Percentiles rank a stretch among this genome's conserved stretches.
Conservation (phyloP, 2,888 invertebrate species). For the Galeopsomyia nigrocyanea region DNA sequence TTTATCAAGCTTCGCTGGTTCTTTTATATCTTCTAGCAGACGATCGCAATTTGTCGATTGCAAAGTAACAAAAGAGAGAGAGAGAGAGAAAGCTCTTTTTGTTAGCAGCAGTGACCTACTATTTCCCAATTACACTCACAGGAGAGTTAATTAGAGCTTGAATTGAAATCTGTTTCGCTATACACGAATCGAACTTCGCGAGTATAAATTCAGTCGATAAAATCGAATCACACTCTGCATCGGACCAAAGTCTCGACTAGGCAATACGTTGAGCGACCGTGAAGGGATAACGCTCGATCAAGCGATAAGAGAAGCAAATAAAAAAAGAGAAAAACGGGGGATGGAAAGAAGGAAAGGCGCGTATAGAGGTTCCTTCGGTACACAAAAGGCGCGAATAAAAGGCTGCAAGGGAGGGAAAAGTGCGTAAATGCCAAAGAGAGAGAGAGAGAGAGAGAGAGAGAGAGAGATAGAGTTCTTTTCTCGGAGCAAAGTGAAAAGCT, state of each 20-base stretch:
- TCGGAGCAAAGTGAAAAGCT: constrained; percentile 15
- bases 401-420: background rate
- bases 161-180: too few relatives aligned
- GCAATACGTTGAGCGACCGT: background rate
- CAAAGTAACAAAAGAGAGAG: too few relatives aligned
- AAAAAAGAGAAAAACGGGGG: background rate
- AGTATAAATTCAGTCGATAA: background rate
- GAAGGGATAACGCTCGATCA: constrained; percentile 8
- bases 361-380: background rate
- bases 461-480: background rate
- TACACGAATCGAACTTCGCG: background rate
- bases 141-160: too few relatives aligned
- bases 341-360: background rate
- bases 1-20: too few relatives aligned
- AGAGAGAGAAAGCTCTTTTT: too few relatives aligned
- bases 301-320: background rate
- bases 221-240: background rate
- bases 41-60: too few relatives aligned
- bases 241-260: background rate
- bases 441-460: background rate
- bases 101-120: too few relatives aligned
- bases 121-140: too few relatives aligned
- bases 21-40: too few relatives aligned
- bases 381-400: constrained; percentile 1
- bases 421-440: too few relatives aligned